Evolutionary conservation across 2,113 vertebrate species (phyloP), one percentile per base, ranked within the genome.

Genomic region (Crotalus tigris): DNA sequence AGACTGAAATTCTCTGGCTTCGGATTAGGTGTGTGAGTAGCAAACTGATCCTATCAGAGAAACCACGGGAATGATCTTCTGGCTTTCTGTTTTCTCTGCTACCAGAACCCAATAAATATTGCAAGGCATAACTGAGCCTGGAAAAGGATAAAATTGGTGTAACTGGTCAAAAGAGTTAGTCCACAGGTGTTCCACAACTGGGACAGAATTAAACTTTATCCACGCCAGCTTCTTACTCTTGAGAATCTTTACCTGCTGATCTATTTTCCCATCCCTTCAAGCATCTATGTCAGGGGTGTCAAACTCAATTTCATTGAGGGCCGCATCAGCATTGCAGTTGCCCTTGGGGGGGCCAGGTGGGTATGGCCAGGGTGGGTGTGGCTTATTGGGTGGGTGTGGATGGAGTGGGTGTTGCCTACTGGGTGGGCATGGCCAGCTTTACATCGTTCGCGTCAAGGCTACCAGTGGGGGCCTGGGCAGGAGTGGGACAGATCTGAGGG

Each of bases 1-100:
- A 95, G 95, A 96, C 87, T 69, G 51, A 93, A 90, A 81, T 91
- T 92, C 93, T 58, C 94, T 95, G 96, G 92, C 94, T 92, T 90
- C 94, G 95, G 94, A 94, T 95, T 95, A 89, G 61, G 95, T 93
- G 91, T 94, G 88, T 39, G 5, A 81, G 89, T 93, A 90, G 59
- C 58, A 15, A 12, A 26, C 57, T 89, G 94, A 95, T 95, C 90
- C 95, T 95, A 95, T 95, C 91, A 61, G 89, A 95, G 93, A 92
- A 91, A 92, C 93, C 88, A 93, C 92, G 61, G 93, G 93, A 95
- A 94, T 21, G n/a, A n/a, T 19, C 15, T 3, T 29, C 87, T 11
- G 15, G 69, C 85, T 92, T 53, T 90, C 54, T 89, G 5, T 75
- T 95, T 92, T 95, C 86, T 90, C 39, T 93, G 91, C 64, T 90